Evolutionary conservation across 2,888 invertebrate genomes (phyloP).

Genomic region (Pandemis corylana): DNA sequence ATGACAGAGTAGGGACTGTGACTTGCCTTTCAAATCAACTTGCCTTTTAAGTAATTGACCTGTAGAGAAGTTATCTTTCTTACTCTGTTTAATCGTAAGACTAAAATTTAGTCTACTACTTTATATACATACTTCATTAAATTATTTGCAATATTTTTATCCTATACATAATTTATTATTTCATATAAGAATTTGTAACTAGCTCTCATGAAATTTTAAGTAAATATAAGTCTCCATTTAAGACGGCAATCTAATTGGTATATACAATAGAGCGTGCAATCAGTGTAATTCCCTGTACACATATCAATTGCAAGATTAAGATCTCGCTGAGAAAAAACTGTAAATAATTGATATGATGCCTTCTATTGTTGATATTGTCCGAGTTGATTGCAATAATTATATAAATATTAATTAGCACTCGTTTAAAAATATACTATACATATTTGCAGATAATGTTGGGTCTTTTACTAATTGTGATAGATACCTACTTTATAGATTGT

Average conservation of each 20-base stretch:
- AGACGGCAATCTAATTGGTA: conserved; percentile 39
- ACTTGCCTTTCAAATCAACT: conserved; percentile 77
- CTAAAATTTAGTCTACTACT: conserved; percentile 48
- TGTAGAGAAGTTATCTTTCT: conserved; percentile 58
- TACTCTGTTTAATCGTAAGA: conserved; percentile 55
- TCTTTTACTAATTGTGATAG: conserved; percentile 33
- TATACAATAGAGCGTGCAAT: conserved; percentile 34
- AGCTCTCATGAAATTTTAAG: conserved; percentile 48
- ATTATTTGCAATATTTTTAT: conserved; percentile 57
- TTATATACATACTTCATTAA: conserved; percentile 49
- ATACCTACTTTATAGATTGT: conserved; percentile 16
- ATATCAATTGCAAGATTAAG: conserved; percentile 61
- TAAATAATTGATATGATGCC: conserved; percentile 57
- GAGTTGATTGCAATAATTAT: conserved; percentile 60
- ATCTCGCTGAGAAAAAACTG: conserved; percentile 54
- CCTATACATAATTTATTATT: conserved; percentile 56
- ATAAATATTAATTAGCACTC: conserved; percentile 50
- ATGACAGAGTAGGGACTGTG: conserved; percentile 66
- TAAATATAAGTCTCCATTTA: conserved; percentile 37
- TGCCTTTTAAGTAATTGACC: conserved; percentile 69
- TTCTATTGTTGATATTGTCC: conserved; percentile 58
- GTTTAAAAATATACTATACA: conserved; percentile 45
- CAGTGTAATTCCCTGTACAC: conserved; percentile 52
- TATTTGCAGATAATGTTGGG: conserved; percentile 34
- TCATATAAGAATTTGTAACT: conserved; percentile 48